These are phyloP conservation scores for Rhea americana DNA, from an alignment of 2,113 vertebrate species.

Conservation along the genomic window DNA sequence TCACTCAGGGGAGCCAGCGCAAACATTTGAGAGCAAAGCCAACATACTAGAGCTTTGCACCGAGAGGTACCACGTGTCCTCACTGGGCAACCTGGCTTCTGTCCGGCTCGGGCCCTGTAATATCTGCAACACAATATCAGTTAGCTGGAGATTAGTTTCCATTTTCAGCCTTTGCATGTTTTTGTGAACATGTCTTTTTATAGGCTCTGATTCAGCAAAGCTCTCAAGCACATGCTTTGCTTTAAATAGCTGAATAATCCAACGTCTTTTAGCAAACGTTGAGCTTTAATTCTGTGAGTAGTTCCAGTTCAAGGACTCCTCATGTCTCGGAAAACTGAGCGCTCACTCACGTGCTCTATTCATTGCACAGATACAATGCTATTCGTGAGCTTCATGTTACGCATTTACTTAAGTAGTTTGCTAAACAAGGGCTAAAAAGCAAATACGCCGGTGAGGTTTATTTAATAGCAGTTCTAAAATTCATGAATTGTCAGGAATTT, in stretches of 20 bases:
- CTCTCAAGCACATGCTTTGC: slow-evolving; percentile 11
- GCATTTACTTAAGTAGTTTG: slow-evolving; percentile 27
- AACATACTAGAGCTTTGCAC: neutral
- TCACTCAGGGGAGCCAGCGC: neutral
- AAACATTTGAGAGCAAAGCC: neutral
- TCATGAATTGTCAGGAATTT: neutral
- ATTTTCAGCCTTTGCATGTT: slow-evolving; percentile 33
- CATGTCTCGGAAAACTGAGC: neutral
- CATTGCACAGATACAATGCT: neutral
- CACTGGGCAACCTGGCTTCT: rapidly evolving
- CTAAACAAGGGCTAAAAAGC: slow-evolving; percentile 49
- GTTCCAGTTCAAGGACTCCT: slow-evolving; percentile 41
- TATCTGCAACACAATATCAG: neutral
- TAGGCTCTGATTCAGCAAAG: slow-evolving; percentile 48
- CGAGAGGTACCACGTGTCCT: rapidly evolving
- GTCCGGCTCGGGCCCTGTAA: neutral
- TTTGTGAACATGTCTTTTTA: slow-evolving; percentile 46
- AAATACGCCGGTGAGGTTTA: slow-evolving; percentile 30
- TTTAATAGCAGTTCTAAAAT: neutral
- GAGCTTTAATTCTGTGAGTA: slow-evolving; percentile 47
- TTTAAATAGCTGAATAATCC: slow-evolving; percentile 60
- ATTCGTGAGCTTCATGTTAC: slow-evolving; percentile 4
- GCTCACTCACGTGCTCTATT: neutral
- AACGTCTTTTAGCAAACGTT: slow-evolving; percentile 41
- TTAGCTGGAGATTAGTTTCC: neutral